These are phyloP conservation scores for Bombycilla garrulus DNA, from an alignment of 2,113 vertebrate species.

Conservation along the genomic window DNA sequence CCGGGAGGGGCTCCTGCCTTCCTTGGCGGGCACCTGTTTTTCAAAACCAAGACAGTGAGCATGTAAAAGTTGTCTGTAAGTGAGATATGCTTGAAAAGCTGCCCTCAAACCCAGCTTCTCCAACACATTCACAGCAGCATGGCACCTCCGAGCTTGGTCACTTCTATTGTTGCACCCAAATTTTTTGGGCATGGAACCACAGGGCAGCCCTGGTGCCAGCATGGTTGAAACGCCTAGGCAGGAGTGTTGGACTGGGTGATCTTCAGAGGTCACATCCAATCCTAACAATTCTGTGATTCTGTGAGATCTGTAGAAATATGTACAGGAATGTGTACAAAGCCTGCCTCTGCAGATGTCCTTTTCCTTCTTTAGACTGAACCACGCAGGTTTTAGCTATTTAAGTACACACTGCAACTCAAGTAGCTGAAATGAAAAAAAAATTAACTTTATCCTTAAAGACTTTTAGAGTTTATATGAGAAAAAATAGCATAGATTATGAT, in stretches of 20 bases:
- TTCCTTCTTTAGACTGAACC: background rate
- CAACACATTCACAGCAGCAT: accelerated
- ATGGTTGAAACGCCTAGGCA: background rate
- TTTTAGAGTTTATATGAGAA: background rate
- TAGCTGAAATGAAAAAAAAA: background rate
- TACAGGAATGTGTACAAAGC: background rate
- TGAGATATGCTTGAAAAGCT: background rate
- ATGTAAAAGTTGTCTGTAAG: background rate
- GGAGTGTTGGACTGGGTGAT: background rate
- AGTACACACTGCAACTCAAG: background rate
- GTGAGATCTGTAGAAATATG: background rate
- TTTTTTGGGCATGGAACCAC: background rate
- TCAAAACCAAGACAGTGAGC: too few species aligned
- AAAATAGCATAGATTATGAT: background rate
- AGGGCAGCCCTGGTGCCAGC: background rate
- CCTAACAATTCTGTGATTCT: background rate
- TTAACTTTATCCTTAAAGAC: background rate
- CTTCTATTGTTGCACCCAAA: background rate
- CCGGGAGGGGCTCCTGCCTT: too few species aligned
- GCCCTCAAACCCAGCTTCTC: background rate
- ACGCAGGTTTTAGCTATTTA: background rate
- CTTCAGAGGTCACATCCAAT: background rate
- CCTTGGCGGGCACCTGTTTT: too few species aligned
- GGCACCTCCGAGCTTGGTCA: background rate
- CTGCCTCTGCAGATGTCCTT: background rate